Conservation (phyloP, 2,113 vertebrate genomes). For the Myotis yumanensis region DNA sequence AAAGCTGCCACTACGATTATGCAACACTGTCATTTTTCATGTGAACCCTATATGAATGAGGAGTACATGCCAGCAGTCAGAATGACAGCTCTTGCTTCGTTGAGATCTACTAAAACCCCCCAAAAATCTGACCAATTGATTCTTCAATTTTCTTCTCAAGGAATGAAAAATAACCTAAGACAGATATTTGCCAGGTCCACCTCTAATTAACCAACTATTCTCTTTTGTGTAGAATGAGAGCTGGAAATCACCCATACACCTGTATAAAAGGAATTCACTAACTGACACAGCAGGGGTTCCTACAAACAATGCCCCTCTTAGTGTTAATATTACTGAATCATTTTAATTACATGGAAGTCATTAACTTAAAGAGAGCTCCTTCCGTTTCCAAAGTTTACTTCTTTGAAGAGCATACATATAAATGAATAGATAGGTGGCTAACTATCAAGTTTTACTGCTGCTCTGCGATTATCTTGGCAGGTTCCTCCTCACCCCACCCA, state of each 20-base stretch:
- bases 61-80: background rate
- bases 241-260: background rate
- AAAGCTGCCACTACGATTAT: background rate
- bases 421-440: background rate
- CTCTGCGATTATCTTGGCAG: background rate
- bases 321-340: background rate
- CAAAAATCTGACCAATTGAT: background rate
- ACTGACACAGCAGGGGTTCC: background rate
- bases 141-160: conserved; percentile 25
- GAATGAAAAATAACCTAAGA: conserved; percentile 46
- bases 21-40: background rate
- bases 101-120: background rate
- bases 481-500: background rate
- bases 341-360: background rate
- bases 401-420: background rate
- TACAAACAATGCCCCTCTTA: background rate
- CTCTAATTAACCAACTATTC: background rate
- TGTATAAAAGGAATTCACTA: background rate
- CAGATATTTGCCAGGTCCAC: background rate
- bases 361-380: background rate
- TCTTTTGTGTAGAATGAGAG: background rate
- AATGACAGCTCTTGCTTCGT: background rate
- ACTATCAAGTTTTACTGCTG: background rate
- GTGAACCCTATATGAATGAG: background rate
- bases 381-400: background rate